Base-by-base conservation (phyloP, 2,113 vertebrate genomes). In the Myotis davidii region DNA sequence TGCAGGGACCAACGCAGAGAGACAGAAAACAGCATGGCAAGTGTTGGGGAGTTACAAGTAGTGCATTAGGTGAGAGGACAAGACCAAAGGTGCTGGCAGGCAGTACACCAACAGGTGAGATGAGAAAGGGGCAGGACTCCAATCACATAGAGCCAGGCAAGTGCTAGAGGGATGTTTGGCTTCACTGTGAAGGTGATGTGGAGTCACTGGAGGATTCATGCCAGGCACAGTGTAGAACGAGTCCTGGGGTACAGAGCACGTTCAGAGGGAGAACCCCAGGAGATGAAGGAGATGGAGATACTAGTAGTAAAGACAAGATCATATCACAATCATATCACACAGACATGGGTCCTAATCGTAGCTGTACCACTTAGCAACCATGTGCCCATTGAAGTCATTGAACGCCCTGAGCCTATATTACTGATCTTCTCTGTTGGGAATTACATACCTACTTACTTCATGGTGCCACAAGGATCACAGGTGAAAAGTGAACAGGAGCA, bases 81-180 rank as follows among this genome's bases (percentile, higher is more conserved):
- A 4, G 69, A 48, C 5, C 11, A 70, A 74, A 25, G 11, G 48
- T 1, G 0, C 4, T 50, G 5, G 5, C 9, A 61, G 8, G 9
- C 14, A 59, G 8, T 18, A 9, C 2, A 3, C 0, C 10, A 48
- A 65, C 6, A 54, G 4, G 3, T 23, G 42, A 64, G 21, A 11
- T 17, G 0, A 48, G 29, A 81, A 12, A 67, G 1, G 20, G 14
- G 25, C 8, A 45, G 20, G 29, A 39, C 69, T 81, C 37, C 29
- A 3, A 18, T 14, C 1, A 42, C 18, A 9, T 3, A 76, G 16
- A 73, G 6, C 17, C 20, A 37, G 1, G 32, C 39, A 27, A 18
- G 1, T 20, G 81, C 73, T 67, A 32, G 32, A 16, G 25, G 52
- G n/a, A 72, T 8, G 27, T 34, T 54, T 69, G 34, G 3, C 16